Conservation (phyloP, 2,797 vertebrate species). For the Sebastes minor region DNA sequence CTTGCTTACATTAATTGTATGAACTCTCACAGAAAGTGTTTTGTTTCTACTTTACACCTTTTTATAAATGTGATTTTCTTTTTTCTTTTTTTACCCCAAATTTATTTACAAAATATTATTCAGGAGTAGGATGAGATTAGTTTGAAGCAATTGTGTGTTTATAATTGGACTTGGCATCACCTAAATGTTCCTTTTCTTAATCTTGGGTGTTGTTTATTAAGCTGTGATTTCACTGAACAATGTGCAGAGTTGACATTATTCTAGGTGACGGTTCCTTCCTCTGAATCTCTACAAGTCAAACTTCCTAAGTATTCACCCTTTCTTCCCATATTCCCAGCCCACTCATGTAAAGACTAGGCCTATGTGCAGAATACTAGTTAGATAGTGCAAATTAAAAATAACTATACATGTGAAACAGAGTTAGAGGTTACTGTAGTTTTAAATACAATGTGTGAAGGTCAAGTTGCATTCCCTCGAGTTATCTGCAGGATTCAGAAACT, state of each 20-base stretch:
- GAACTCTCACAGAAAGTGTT: conserved; percentile 20
- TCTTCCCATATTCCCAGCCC: neutral
- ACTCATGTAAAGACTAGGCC: neutral
- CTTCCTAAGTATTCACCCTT: neutral
- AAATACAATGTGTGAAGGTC: neutral
- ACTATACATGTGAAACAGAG: too few species aligned
- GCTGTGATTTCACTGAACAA: neutral
- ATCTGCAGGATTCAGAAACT: neutral
- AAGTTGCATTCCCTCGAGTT: neutral
- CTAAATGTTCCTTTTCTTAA: neutral
- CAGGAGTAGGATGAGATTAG: conserved; percentile 28
- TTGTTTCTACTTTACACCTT: neutral
- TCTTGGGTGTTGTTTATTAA: neutral
- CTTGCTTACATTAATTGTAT: conserved; percentile 25
- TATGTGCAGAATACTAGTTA: neutral
- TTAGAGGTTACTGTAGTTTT: too few species aligned
- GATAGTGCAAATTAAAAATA: too few species aligned
- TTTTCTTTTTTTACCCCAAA: neutral
- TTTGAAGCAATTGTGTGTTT: conserved; percentile 79
- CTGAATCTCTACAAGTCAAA: neutral
- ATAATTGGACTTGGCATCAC: neutral
- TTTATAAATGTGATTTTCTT: conserved; percentile 13
- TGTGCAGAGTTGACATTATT: neutral
- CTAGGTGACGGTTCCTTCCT: neutral
- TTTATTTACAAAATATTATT: neutral